Percentiles rank a stretch among this genome's conserved stretches.
phyloP scores from a whole-genome alignment of 2,888 invertebrate genomes.

The Perizoma flavofasciatum region DNA sequence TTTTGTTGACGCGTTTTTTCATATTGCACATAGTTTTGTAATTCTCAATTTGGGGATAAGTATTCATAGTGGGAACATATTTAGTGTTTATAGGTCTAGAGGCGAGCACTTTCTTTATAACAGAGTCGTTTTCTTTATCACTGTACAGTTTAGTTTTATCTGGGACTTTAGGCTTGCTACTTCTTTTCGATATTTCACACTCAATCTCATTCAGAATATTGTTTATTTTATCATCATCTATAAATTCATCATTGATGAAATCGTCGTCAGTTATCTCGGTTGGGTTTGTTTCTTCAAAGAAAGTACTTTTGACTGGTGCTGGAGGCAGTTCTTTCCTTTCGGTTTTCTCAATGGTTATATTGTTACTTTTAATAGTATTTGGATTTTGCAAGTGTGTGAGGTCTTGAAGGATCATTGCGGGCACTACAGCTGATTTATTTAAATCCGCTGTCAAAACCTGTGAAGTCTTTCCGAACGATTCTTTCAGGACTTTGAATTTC shows the following conservation, averaged over 20 bases:
- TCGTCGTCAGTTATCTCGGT: constrained; percentile 29
- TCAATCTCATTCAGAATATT: constrained; percentile 66
- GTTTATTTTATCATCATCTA: constrained; percentile 57
- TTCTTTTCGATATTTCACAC: constrained; percentile 56
- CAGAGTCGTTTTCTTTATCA: constrained; percentile 3
- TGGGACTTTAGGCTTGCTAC: not conserved
- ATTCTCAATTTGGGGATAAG: constrained; percentile 2
- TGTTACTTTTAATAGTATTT: not conserved
- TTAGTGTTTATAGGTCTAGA: constrained; percentile 2
- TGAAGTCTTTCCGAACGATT: constrained; percentile 56
- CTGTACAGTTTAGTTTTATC: not conserved
- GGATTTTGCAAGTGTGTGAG: constrained; percentile 24
- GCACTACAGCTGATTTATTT: constrained; percentile 40
- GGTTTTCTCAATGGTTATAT: not conserved
- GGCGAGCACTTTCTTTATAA: not conserved
- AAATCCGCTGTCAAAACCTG: constrained; percentile 50
- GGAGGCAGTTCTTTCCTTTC: not conserved
- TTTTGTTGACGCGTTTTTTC: constrained; percentile 29
- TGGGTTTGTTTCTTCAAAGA: constrained; percentile 13
- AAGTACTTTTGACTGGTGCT: not conserved
- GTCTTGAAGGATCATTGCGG: constrained; percentile 43
- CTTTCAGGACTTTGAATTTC: constrained; percentile 59
- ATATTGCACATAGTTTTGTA: constrained; percentile 5
- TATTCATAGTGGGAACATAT: not conserved
- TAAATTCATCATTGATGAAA: constrained; percentile 46